Percentiles rank a stretch among this genome's conserved stretches.
These are phyloP conservation scores for Bolinopsis microptera DNA, from an alignment of 37 sponge, comb jelly and placozoan species.

Conservation along the genomic window DNA sequence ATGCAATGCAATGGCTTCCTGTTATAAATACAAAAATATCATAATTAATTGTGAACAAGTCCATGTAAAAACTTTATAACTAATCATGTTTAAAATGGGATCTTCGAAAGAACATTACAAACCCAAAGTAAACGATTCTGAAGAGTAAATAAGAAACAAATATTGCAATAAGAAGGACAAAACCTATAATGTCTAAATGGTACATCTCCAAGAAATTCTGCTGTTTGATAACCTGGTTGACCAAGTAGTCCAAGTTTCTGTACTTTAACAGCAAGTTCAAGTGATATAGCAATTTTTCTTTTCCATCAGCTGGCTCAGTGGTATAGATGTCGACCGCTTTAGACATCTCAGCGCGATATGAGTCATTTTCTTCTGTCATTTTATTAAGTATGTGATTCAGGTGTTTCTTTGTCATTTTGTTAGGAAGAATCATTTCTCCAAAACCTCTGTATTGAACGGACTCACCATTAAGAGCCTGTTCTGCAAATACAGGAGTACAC, in stretches of 20 bases:
- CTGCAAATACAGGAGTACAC: constrained; percentile 49
- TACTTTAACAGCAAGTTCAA: not conserved
- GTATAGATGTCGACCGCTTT: not conserved
- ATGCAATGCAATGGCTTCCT: too few species aligned
- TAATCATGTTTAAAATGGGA: too few species aligned
- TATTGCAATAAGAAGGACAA: too few species aligned
- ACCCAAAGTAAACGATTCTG: too few species aligned
- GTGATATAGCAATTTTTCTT: constrained; percentile 22
- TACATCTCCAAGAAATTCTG: constrained; percentile 39
- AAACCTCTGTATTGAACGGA: not conserved
- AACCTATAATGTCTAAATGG: too few species aligned
- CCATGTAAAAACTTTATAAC: too few species aligned
- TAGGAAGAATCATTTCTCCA: constrained; percentile 39
- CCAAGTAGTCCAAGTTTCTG: not conserved
- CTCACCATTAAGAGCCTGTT: constrained; percentile 15
- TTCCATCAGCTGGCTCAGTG: constrained; percentile 32
- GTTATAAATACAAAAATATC: too few species aligned
- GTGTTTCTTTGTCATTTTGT: not conserved
- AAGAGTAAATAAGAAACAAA: too few species aligned
- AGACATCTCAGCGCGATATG: not conserved
- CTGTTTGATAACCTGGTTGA: not conserved
- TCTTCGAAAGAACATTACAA: too few species aligned
- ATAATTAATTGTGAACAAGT: too few species aligned
- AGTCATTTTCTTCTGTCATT: not conserved
- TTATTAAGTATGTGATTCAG: not conserved